Conservation (phyloP, 2,888 invertebrate genomes). For the Phortica magna region DNA sequence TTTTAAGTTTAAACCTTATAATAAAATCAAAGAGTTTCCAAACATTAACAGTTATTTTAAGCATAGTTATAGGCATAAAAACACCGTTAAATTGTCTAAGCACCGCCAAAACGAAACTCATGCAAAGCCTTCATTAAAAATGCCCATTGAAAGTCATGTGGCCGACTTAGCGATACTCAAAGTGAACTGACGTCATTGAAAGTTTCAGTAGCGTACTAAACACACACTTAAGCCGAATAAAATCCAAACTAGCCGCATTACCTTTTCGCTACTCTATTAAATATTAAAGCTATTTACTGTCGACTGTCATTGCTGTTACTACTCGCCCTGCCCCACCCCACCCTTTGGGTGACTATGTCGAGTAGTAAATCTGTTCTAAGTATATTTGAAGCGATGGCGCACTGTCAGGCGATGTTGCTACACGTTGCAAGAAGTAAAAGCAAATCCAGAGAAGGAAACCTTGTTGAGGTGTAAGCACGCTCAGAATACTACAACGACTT, state of each 20-base stretch:
- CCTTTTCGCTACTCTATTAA: slow-evolving; percentile 18
- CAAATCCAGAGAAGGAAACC: not conserved
- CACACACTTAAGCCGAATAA: no score
- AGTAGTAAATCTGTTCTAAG: slow-evolving; percentile 29
- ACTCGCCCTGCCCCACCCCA: not conserved
- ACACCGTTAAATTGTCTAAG: no score
- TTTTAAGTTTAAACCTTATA: no score
- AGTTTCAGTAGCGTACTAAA: no score
- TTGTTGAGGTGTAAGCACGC: not conserved
- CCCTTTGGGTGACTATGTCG: slow-evolving; percentile 7
- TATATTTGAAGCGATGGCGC: not conserved
- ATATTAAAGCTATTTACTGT: slow-evolving; percentile 21
- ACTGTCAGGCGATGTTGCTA: not conserved
- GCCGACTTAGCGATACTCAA: no score
- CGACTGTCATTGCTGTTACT: not conserved
- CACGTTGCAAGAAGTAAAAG: not conserved
- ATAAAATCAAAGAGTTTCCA: no score
- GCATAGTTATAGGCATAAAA: no score
- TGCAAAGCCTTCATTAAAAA: no score
- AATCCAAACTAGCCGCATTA: not conserved
- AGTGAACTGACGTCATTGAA: no score
- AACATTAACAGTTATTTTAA: no score
- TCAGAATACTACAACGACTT: slow-evolving; percentile 6
- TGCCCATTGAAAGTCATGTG: no score
- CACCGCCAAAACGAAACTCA: no score